A percentile compares a stretch with the other conserved stretches of the same genome.
Evolutionary conservation across 2,797 vertebrate species (phyloP).

Genomic region (Notamacropus eugenii): DNA sequence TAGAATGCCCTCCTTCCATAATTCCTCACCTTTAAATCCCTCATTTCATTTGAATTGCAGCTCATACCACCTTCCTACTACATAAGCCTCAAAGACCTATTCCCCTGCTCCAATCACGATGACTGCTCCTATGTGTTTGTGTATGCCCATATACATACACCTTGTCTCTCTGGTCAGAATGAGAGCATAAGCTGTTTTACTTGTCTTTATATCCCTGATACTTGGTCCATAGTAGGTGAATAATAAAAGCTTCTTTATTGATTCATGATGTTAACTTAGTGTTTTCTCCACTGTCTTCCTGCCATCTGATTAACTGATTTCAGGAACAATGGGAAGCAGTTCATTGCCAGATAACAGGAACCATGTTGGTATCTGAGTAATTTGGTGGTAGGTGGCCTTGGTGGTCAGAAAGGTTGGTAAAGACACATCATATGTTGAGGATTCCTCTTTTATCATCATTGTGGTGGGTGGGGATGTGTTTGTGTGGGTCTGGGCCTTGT

Average conservation of each 20-base stretch:
- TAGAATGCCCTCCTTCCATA: background rate
- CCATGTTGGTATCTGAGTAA: background rate
- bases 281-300: background rate
- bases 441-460: background rate
- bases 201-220: background rate
- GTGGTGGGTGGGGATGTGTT: background rate
- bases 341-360: background rate
- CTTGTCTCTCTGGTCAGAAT: background rate
- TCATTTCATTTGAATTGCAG: background rate
- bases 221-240: background rate
- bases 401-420: background rate
- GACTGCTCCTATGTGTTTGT: background rate
- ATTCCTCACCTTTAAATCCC: background rate
- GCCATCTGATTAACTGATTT: background rate
- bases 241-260: background rate
- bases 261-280: background rate
- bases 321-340: background rate
- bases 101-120: background rate
- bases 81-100: background rate
- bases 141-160: background rate
- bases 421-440: background rate
- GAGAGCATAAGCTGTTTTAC: background rate
- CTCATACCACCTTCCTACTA: background rate
- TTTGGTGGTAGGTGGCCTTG: background rate
- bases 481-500: background rate